phyloP scores from a whole-genome alignment of 2,888 invertebrate species.

The Laspeyria flexula region DNA sequence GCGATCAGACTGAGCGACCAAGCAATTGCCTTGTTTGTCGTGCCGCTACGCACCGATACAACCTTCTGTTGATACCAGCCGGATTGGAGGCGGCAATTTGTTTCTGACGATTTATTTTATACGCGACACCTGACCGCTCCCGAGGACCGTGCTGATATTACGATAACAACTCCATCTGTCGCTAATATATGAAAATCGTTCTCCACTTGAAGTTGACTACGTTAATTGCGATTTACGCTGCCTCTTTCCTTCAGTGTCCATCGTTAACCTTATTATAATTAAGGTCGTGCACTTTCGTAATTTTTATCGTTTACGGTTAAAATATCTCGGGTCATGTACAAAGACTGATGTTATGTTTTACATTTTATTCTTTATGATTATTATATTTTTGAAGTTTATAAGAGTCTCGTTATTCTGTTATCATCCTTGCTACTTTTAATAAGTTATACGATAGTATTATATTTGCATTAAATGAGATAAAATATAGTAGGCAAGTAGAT shows the following conservation, averaged over 20 bases:
- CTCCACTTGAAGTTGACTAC: conserved; percentile 6
- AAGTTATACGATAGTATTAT: too few relatives aligned
- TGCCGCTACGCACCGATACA: conserved; percentile 47
- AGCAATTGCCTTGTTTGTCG: conserved; percentile 81
- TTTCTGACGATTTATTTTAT: conserved; percentile 41
- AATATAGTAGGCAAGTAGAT: conserved; percentile 20
- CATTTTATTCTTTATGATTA: neutral
- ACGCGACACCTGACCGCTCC: conserved; percentile 24
- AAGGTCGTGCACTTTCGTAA: conserved; percentile 26
- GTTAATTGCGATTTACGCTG: conserved; percentile 17
- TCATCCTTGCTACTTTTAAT: too few relatives aligned
- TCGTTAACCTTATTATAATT: conserved; percentile 33
- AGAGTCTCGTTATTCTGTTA: too few relatives aligned
- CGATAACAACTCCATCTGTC: conserved; percentile 27
- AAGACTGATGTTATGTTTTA: neutral
- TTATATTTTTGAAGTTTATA: neutral
- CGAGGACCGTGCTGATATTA: conserved; percentile 30
- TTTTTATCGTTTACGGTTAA: conserved; percentile 11
- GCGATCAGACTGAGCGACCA: conserved; percentile 63
- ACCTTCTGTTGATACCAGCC: conserved; percentile 36
- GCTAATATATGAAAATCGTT: conserved; percentile 19
- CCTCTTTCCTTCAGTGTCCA: conserved; percentile 16
- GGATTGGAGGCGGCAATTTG: conserved; percentile 53
- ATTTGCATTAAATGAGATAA: too few relatives aligned
- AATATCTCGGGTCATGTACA: conserved; percentile 2